Evolutionary conservation across 1,140 invertebrate genomes (phyloP).

Genomic region (Magallana angulata): DNA sequence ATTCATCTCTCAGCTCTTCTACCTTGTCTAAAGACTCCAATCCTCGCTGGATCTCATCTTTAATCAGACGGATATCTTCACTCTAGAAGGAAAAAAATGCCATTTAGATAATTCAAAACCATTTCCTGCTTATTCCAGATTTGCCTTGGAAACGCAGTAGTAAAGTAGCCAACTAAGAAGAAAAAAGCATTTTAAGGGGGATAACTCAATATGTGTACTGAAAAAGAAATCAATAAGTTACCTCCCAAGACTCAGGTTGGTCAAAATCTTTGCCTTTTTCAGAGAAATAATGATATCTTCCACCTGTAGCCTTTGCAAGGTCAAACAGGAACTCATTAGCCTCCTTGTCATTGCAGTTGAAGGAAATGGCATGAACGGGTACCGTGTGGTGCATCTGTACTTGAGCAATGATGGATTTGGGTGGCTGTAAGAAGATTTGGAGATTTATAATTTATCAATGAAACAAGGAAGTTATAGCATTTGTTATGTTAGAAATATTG

Average conservation of each 20-base stretch:
- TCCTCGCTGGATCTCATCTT: slow-evolving; percentile 74
- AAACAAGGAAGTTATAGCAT: too few relatives aligned
- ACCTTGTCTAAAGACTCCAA: slow-evolving; percentile 74
- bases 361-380: slow-evolving; percentile 79
- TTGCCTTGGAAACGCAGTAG: not conserved
- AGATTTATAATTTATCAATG: too few relatives aligned
- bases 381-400: slow-evolving; percentile 76
- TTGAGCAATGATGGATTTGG: slow-evolving; percentile 78
- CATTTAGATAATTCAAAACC: not conserved
- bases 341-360: slow-evolving; percentile 79
- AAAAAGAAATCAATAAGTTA: slow-evolving; percentile 46
- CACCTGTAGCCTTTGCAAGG: slow-evolving; percentile 75
- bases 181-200: too few relatives aligned
- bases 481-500: too few relatives aligned
- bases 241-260: slow-evolving; percentile 76
- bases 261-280: slow-evolving; percentile 71
- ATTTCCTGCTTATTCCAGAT: not conserved
- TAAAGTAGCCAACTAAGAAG: too few relatives aligned
- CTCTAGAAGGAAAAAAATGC: slow-evolving; percentile 65
- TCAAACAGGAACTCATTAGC: slow-evolving; percentile 79
- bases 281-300: slow-evolving; percentile 78
- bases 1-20: slow-evolving; percentile 76
- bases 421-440: slow-evolving; percentile 70
- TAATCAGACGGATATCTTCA: slow-evolving; percentile 77
- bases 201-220: too few relatives aligned